Conservation (phyloP, 2,113 vertebrate genomes). For the Mixornis gularis region DNA sequence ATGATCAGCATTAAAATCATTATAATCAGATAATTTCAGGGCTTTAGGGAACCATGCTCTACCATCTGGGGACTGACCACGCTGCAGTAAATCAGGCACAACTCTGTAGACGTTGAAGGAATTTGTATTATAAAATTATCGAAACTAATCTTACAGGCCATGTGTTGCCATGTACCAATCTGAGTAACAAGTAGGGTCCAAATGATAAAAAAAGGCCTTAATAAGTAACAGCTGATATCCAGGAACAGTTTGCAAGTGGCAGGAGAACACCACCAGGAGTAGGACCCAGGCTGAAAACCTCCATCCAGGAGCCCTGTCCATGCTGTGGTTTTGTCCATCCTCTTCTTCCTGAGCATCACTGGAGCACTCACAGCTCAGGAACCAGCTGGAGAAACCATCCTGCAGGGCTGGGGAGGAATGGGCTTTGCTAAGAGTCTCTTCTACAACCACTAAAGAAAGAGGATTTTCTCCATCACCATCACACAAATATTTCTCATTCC, state of each 20-base stretch:
- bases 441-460: neutral
- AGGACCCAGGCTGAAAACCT: neutral
- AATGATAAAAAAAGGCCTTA: neutral
- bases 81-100: neutral
- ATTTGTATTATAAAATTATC: neutral
- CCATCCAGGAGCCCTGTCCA: neutral
- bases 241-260: neutral
- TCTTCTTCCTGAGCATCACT: neutral
- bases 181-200: neutral
- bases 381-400: neutral
- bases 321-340: neutral
- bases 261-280: accelerated
- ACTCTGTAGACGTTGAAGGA: neutral
- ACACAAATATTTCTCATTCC: neutral
- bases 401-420: neutral
- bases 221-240: neutral
- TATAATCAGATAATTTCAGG: slow-evolving; percentile 26
- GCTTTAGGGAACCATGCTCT: slow-evolving; percentile 36
- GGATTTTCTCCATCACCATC: neutral
- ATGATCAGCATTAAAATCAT: slow-evolving; percentile 43
- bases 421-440: neutral
- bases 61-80: neutral
- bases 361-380: neutral
- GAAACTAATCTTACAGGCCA: neutral
- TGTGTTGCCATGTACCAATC: neutral